These are phyloP conservation scores for Drosophila bipectinata DNA, from an alignment of 1,140 invertebrate species.

Conservation along the genomic window DNA sequence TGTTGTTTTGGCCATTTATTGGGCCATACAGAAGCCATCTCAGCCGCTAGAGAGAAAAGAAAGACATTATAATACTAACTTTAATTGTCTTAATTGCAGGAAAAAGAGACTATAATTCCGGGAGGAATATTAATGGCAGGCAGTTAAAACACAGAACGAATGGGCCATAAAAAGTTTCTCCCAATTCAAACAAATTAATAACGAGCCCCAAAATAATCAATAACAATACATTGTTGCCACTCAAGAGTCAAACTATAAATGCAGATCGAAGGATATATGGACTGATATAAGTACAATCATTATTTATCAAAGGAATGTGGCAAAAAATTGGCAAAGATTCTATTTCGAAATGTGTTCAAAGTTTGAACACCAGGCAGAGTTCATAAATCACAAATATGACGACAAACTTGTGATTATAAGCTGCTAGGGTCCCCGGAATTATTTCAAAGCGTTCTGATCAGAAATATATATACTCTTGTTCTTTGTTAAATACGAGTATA, in stretches of 20 bases:
- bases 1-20: conserved; percentile 53
- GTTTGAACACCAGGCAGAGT: conserved; percentile 3
- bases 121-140: conserved; percentile 3
- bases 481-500: neutral
- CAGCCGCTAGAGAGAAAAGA: conserved; percentile 5
- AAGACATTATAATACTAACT: conserved; percentile 5
- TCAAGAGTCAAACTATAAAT: neutral
- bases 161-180: neutral
- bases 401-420: conserved; percentile 2
- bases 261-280: neutral
- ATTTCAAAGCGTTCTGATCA: neutral
- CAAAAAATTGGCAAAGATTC: neutral
- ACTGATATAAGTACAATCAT: neutral
- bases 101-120: neutral
- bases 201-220: neutral
- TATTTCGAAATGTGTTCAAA: neutral
- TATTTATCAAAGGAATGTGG: conserved; percentile 2
- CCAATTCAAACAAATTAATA: conserved; percentile 3
- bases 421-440: neutral
- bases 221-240: neutral
- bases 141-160: neutral
- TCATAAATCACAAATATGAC: conserved; percentile 2
- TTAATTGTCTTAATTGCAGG: neutral
- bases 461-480: neutral
- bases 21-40: conserved; percentile 40